Conservation (phyloP, 1,140 invertebrate genomes). For the Limonius californicus region DNA sequence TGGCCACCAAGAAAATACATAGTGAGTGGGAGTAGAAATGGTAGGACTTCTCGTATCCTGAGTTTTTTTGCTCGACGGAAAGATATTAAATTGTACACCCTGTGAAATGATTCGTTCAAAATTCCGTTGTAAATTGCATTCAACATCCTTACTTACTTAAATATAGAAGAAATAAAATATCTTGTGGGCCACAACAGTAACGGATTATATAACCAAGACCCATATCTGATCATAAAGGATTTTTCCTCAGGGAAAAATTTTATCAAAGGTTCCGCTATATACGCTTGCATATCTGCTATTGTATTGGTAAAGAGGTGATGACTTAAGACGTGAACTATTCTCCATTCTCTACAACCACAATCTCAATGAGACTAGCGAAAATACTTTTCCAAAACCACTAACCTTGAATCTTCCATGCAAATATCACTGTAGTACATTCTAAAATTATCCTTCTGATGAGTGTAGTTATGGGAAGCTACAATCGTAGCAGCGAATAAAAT, state of each 20-base stretch:
- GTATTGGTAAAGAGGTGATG: conserved; percentile 81
- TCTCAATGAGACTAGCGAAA: too few relatives aligned
- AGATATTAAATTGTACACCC: too few relatives aligned
- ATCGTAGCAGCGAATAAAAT: conserved; percentile 33
- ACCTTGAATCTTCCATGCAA: conserved; percentile 59
- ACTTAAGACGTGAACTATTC: conserved; percentile 71
- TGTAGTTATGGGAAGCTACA: conserved; percentile 70
- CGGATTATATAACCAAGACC: conserved; percentile 51
- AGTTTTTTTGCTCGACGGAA: too few relatives aligned
- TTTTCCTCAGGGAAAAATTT: conserved; percentile 59
- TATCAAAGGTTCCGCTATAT: conserved; percentile 63
- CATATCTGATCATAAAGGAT: conserved; percentile 42
- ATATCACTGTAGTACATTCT: conserved; percentile 79
- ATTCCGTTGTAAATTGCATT: too few relatives aligned
- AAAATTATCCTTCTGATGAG: conserved; percentile 75
- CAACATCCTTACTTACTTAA: too few relatives aligned
- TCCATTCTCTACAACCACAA: conserved; percentile 59
- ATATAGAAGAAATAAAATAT: too few relatives aligned
- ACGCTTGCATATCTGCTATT: conserved; percentile 69
- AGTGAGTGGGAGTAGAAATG: conserved; percentile 52
- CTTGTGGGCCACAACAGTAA: neutral
- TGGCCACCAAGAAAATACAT: conserved; percentile 50
- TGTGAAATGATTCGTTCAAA: too few relatives aligned
- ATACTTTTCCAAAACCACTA: too few relatives aligned
- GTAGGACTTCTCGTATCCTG: too few relatives aligned